A percentile compares a stretch with the other conserved stretches of the same genome.
Evolutionary conservation across 2,888 invertebrate genomes (phyloP).

Genomic region (Acrobasis consociella): DNA sequence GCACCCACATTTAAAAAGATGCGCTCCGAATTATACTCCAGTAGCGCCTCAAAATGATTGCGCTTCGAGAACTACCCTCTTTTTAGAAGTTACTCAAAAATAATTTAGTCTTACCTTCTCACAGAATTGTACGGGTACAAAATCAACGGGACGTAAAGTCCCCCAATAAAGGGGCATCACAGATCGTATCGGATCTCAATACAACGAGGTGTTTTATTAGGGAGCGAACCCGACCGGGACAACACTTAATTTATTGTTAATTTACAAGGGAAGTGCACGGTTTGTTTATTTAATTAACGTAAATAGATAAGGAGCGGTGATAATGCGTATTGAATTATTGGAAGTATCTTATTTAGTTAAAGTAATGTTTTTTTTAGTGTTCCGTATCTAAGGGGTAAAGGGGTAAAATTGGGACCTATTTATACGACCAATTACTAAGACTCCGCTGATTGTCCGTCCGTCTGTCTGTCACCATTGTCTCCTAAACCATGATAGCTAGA

Average conservation of each 20-base stretch:
- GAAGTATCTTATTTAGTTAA: slow-evolving; percentile 12
- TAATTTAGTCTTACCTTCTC: neutral
- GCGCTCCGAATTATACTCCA: too few relatives aligned
- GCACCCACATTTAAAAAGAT: too few relatives aligned
- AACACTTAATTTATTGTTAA: slow-evolving; percentile 25
- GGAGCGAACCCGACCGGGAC: slow-evolving; percentile 45
- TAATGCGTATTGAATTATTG: slow-evolving; percentile 16
- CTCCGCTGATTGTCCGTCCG: too few relatives aligned
- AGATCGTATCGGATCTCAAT: slow-evolving; percentile 59
- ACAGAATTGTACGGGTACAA: slow-evolving; percentile 26
- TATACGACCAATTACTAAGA: too few relatives aligned
- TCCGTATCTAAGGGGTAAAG: too few relatives aligned
- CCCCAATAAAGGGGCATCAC: slow-evolving; percentile 48
- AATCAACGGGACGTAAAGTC: slow-evolving; percentile 46
- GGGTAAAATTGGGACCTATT: neutral
- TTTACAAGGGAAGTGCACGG: slow-evolving; percentile 13
- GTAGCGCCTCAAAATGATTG: too few relatives aligned
- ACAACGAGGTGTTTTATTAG: slow-evolving; percentile 63
- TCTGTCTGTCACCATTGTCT: too few relatives aligned
- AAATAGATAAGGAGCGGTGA: slow-evolving; percentile 12
- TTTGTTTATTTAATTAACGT: slow-evolving; percentile 21
- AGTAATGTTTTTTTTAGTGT: neutral
- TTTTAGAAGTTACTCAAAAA: too few relatives aligned
- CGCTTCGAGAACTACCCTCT: too few relatives aligned
- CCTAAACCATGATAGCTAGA: too few relatives aligned